Evolutionary conservation across 2,888 invertebrate species (phyloP).

Genomic region (Drosophila histrio): DNA sequence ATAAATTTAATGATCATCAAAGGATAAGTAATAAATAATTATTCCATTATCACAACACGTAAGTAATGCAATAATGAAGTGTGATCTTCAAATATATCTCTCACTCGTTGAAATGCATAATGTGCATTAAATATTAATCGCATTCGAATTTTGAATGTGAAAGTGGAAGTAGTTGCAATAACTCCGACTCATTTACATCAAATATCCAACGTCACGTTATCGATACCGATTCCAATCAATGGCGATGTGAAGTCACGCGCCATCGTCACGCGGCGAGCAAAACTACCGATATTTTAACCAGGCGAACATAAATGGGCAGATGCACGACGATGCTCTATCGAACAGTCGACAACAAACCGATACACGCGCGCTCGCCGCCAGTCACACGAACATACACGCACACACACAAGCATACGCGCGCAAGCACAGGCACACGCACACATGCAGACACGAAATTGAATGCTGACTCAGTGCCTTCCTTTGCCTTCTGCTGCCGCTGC

Average conservation of each 20-base stretch:
- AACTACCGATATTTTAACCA: constrained; percentile 84
- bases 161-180: not conserved
- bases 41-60: too few relatives aligned
- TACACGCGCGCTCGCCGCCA: constrained; percentile 20
- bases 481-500: constrained; percentile 70
- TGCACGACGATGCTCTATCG: constrained; percentile 46
- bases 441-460: constrained; percentile 43
- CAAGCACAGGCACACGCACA: constrained; percentile 10
- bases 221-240: constrained; percentile 65
- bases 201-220: constrained; percentile 44
- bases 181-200: not conserved
- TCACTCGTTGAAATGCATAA: not conserved
- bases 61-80: not conserved
- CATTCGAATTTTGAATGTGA: not conserved
- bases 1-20: too few relatives aligned
- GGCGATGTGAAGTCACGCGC: constrained; percentile 63
- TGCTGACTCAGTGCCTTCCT: constrained; percentile 56
- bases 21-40: too few relatives aligned
- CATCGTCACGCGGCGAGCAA: constrained; percentile 69
- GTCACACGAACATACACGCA: not conserved
- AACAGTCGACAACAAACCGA: constrained; percentile 53
- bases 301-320: constrained; percentile 67
- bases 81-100: not conserved
- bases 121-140: not conserved
- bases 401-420: not conserved